These are phyloP conservation scores for Epizoanthus ramosus DNA, from an alignment of 92 coral and sea anemone species.

Conservation along the genomic window DNA sequence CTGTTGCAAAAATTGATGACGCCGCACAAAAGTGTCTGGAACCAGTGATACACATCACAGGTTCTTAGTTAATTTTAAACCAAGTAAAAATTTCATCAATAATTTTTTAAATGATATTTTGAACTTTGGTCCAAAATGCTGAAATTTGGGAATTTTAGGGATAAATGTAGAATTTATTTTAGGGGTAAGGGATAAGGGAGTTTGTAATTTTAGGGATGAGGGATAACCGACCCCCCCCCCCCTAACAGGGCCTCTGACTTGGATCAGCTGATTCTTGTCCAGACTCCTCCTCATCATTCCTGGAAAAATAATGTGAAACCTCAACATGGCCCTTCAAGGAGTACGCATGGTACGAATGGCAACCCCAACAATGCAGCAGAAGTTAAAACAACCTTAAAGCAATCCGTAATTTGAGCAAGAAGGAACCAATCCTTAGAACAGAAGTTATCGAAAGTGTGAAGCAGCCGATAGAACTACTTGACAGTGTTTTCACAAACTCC, in stretches of 20 bases:
- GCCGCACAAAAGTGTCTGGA: too few relatives aligned
- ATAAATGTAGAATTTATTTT: not conserved
- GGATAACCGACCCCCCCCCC: too few relatives aligned
- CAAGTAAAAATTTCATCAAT: too few relatives aligned
- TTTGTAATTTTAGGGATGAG: too few relatives aligned
- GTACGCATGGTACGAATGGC: slow-evolving; percentile 45
- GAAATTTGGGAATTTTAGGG: slow-evolving; percentile 13
- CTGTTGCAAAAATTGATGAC: not conserved
- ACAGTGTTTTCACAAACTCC: slow-evolving; percentile 18
- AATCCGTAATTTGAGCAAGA: slow-evolving; percentile 15
- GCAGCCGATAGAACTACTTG: slow-evolving; percentile 14
- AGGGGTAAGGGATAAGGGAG: too few relatives aligned
- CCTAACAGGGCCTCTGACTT: not conserved
- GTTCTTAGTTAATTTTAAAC: too few relatives aligned
- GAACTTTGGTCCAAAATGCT: not conserved
- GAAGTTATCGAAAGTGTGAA: slow-evolving; percentile 32
- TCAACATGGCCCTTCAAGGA: slow-evolving; percentile 56
- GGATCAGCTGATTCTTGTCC: slow-evolving; percentile 44
- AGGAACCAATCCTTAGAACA: slow-evolving; percentile 20
- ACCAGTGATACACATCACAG: too few relatives aligned
- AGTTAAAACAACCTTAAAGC: slow-evolving; percentile 36
- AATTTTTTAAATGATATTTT: too few relatives aligned
- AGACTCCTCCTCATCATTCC: slow-evolving; percentile 43
- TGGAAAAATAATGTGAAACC: slow-evolving; percentile 62
- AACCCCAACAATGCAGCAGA: slow-evolving; percentile 39